These are phyloP conservation scores for Sipha maydis DNA, from an alignment of 2,888 invertebrate species.

Conservation along the genomic window DNA sequence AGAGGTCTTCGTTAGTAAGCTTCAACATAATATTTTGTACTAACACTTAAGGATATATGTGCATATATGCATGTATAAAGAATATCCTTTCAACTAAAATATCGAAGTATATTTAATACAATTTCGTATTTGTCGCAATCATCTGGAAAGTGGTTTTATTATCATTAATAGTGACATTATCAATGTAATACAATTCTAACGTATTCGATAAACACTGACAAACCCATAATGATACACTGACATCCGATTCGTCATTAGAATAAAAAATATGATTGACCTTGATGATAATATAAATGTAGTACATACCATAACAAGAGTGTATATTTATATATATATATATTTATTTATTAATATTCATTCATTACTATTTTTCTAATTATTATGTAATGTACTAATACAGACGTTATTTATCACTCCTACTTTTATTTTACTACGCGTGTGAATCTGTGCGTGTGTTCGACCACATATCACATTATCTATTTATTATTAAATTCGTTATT, in stretches of 20 bases:
- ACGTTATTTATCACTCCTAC: slow-evolving; percentile 13
- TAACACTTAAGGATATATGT: too few relatives aligned
- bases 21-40: too few relatives aligned
- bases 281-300: background rate
- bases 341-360: background rate
- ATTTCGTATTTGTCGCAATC: too few relatives aligned
- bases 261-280: background rate
- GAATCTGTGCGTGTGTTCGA: background rate
- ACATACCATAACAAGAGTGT: background rate
- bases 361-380: background rate
- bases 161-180: background rate
- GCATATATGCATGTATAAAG: too few relatives aligned
- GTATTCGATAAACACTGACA: background rate
- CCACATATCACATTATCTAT: background rate
- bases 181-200: background rate
- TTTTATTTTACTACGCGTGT: background rate
- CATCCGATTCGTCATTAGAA: background rate
- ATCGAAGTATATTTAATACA: too few relatives aligned
- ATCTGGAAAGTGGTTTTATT: background rate
- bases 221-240: background rate
- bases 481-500: background rate
- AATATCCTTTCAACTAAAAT: too few relatives aligned
- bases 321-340: background rate
- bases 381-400: background rate
- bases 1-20: too few relatives aligned